Base-by-base conservation (phyloP, 2,797 vertebrate genomes). In the Acipenser transmontanus region DNA sequence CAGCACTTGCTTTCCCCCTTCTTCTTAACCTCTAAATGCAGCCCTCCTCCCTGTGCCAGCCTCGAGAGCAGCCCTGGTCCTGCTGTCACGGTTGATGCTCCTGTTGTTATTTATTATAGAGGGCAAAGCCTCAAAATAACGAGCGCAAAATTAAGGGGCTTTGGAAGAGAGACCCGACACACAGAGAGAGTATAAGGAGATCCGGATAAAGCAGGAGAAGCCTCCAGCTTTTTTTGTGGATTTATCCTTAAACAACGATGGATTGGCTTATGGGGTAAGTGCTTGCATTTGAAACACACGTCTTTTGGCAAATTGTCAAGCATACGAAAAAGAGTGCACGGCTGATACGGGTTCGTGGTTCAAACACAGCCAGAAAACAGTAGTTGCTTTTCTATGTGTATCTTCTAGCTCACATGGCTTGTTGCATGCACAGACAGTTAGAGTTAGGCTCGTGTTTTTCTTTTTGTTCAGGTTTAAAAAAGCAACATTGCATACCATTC, bases 191-290 rank as follows among this genome's bases (percentile, higher is more conserved):
- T 70, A 75, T 74, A 80, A 80, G 63, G 71, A 51, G 63, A 59
- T 50, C 66, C 69, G 61, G 62, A 68, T 64, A 68, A 69, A 50
- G 65, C 60, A 77, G 78, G 78, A 63, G 77, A 73, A 65, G 64
- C 80, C 82, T 86, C 82, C 83, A 82, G 77, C 77, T 82, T 80
- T 80, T 20, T 54, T 73, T 82, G 82, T 80, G 84, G 82, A 78
- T 80, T 85, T 81, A 81, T 83, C 82, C 80, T 72, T 78, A 68
- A 64, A 59, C 76, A 77, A 79, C 88, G 91, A 97, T 97, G 95
- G 95, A 97, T 76, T 97, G 95, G 95, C 86, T 97, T 34, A 97
- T 97, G 94, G 95, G 95, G 95, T 95, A 85, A 97, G 95, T 89
- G 80, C 78, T 54, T 1, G 79, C 73, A 20, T 68, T 61, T 34